These are phyloP conservation scores for Zophobas morio DNA, from an alignment of 1,140 invertebrate genomes.

Conservation along the genomic window DNA sequence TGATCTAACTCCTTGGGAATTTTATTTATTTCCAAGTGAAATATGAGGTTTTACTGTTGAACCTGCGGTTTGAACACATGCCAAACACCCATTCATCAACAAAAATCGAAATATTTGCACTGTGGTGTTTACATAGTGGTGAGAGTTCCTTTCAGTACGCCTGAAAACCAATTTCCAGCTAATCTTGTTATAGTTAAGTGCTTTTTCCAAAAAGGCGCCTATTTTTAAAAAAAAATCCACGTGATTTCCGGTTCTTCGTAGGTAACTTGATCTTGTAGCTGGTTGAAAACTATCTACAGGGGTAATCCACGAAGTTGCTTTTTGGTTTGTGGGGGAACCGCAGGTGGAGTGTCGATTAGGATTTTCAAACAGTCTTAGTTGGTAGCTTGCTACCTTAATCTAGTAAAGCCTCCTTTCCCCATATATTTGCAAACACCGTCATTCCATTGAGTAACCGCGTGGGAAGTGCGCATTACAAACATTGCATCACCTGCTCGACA, in stretches of 20 bases:
- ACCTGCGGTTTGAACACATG: background rate
- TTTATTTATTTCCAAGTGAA: background rate
- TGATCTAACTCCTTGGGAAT: background rate
- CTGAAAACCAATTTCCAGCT: background rate
- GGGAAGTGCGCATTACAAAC: constrained; percentile 42
- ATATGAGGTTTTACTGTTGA: constrained; percentile 3
- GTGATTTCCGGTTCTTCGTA: too few species aligned
- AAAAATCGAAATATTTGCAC: constrained; percentile 15
- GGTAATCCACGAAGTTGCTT: too few species aligned
- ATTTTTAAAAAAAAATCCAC: background rate
- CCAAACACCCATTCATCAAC: constrained; percentile 27
- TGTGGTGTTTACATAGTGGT: constrained; percentile 1
- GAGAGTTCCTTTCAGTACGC: constrained; percentile 7
- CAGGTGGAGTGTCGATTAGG: too few species aligned
- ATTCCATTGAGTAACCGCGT: constrained; percentile 37
- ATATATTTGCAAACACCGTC: constrained; percentile 19
- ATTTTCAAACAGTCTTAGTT: too few species aligned
- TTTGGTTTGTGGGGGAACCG: too few species aligned
- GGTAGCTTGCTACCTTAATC: background rate
- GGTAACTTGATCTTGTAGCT: too few species aligned
- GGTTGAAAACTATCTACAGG: too few species aligned
- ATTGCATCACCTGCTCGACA: constrained; percentile 33
- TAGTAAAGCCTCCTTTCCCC: constrained; percentile 12
- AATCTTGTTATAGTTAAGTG: background rate
- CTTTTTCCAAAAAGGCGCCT: background rate